Evolutionary conservation across 1,140 invertebrate genomes (phyloP).

Genomic region (Portunus trituberculatus): DNA sequence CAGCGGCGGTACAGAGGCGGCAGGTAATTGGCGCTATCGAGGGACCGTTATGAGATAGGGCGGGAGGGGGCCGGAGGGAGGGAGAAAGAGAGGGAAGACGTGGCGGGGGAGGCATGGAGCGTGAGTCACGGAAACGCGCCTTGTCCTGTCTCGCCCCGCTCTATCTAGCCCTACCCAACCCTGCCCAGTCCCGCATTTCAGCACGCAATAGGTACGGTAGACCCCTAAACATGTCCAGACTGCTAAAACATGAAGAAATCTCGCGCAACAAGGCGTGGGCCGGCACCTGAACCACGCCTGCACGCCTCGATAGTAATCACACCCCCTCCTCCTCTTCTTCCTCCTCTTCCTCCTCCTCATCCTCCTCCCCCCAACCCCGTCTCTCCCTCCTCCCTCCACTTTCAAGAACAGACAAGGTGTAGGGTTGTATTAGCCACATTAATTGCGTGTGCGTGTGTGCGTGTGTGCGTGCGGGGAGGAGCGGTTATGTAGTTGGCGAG

Average conservation of each 20-base stretch:
- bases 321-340: neutral
- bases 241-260: too few species aligned
- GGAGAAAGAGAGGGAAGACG: neutral
- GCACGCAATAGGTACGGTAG: too few species aligned
- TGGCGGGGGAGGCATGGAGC: too few species aligned
- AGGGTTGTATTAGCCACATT: slow-evolving; percentile 13
- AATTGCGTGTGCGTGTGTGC: slow-evolving; percentile 24
- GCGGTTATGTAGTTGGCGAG: neutral
- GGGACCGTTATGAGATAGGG: too few species aligned
- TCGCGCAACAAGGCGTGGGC: too few species aligned
- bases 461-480: slow-evolving; percentile 5
- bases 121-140: neutral
- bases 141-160: neutral
- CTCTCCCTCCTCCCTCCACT: too few species aligned
- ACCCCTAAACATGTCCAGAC: too few species aligned
- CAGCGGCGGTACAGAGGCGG: too few species aligned
- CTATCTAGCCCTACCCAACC: neutral
- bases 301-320: too few species aligned
- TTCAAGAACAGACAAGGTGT: neutral
- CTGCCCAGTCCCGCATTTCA: neutral
- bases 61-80: neutral
- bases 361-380: neutral
- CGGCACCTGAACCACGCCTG: too few species aligned
- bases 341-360: neutral
- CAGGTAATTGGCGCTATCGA: too few species aligned